phyloP scores from a whole-genome alignment of 1,140 invertebrate species.

The Tetramorium simillimum region DNA sequence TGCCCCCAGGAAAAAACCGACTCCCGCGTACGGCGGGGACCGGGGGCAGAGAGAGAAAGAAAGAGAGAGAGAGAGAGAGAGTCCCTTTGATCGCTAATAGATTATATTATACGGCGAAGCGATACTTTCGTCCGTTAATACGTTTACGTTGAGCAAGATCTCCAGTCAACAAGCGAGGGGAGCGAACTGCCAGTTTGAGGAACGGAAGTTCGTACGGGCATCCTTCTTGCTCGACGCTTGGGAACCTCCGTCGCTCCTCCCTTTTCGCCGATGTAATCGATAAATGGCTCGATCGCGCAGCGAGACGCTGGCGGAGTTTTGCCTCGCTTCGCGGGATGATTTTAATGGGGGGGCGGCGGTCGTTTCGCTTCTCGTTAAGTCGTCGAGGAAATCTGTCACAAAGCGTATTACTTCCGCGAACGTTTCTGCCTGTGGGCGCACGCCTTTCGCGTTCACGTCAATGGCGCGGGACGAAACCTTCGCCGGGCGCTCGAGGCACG shows the following conservation, averaged over 20 bases:
- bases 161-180: not conserved
- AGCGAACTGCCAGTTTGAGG: not conserved
- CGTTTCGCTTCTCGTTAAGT: conserved; percentile 20
- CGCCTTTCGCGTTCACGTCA: conserved; percentile 6
- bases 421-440: not conserved
- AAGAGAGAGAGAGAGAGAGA: not conserved
- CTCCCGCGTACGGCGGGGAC: not conserved
- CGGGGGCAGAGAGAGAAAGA: too few species aligned
- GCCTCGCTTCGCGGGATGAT: not conserved
- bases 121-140: conserved; percentile 41
- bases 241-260: not conserved
- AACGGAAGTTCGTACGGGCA: conserved; percentile 5
- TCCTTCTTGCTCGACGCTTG: not conserved
- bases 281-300: conserved; percentile 18
- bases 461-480: conserved; percentile 50
- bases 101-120: conserved; percentile 48
- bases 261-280: not conserved
- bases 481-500: conserved; percentile 21
- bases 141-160: conserved; percentile 7
- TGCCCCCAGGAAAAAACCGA: conserved; percentile 36
- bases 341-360: not conserved
- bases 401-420: conserved; percentile 31
- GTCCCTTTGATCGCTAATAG: conserved; percentile 47
- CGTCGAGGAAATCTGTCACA: conserved; percentile 38
- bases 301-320: not conserved